Conservation (phyloP, 2,797 vertebrate species). For the Ispidina picta region DNA sequence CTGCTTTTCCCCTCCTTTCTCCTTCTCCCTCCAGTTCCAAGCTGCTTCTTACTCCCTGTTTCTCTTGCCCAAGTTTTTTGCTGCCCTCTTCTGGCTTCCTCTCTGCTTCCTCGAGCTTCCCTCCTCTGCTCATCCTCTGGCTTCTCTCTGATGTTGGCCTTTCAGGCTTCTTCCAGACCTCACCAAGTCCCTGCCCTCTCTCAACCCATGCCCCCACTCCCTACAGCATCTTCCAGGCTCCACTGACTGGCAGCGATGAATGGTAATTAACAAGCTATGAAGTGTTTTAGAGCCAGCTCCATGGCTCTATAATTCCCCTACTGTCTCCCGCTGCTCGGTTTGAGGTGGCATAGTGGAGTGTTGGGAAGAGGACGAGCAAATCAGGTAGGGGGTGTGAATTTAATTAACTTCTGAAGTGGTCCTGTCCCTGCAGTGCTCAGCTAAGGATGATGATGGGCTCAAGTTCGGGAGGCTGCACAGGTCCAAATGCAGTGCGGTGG, state of each 20-base stretch:
- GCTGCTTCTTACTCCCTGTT: not conserved
- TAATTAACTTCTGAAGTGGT: conserved; percentile 56
- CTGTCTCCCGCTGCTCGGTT: not conserved
- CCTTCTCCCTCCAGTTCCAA: not conserved
- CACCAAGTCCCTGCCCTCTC: not conserved
- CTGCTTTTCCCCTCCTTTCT: not conserved
- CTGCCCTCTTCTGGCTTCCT: too few species aligned
- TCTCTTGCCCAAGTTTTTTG: not conserved
- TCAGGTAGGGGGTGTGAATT: not conserved
- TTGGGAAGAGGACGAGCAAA: conserved; percentile 47
- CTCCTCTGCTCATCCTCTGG: too few species aligned
- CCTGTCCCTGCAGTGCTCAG: not conserved
- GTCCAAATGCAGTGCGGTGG: not conserved
- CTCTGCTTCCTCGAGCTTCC: too few species aligned
- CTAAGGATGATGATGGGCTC: not conserved
- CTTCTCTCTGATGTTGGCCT: not conserved
- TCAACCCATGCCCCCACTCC: not conserved
- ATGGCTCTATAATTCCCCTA: conserved; percentile 59
- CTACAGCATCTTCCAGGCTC: not conserved
- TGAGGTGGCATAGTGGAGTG: conserved; percentile 3
- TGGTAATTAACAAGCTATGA: conserved; percentile 60
- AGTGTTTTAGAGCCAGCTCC: conserved; percentile 42
- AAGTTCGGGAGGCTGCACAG: not conserved
- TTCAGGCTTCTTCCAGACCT: not conserved
- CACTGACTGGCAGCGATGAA: not conserved